Evolutionary conservation across 2,113 vertebrate genomes (phyloP), one percentile per base, ranked within the genome.

Genomic region (Gnathonemus echidnorhynchus): DNA sequence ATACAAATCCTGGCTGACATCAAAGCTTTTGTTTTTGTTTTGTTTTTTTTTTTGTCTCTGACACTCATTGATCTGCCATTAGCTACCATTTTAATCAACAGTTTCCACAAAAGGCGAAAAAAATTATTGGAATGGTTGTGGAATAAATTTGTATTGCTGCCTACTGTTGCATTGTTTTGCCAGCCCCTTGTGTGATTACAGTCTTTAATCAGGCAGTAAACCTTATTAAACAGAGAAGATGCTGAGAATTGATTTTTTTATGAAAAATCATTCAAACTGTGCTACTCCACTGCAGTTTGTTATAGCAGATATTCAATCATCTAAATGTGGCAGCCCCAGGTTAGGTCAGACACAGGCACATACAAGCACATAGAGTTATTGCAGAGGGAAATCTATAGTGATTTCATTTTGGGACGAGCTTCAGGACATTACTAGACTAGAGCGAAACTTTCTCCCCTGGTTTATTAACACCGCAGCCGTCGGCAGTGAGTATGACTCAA

Each of bases 391-490:
- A 24, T 87, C 21, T 52, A 80, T 42, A 48, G 42, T 9, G 83
- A 48, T 85, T 85, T 48, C 83, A 85, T 85, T 85, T 49, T 83
- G 89, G 49, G 49, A 35, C 66, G 52, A 50, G 84, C 86, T 66
- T 58, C 89, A 19, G 56, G 39, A 88, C 42, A 88, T 84, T 24
- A 85, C 24, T 46, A 48, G 83, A 85, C 83, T 85, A 80, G 74
- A 80, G 35, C 48, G 9, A 87, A 90, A 90, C 89, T 92, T 92
- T 93, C 91, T 80, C 21, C 15, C 92, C 83, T 15, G 90, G 93
- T 92, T 93, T 93, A 95, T 95, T 94, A 95, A 86, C 94, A 93
- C 92, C 90, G 91, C 93, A 93, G 89, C 92, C 93, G 35, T 21
- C 88, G 93, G 92, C 94, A 90, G 94, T 94, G 94, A 95, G 89